Evolutionary conservation across 2,113 vertebrate species (phyloP).

Genomic region (Salvelinus namaycush): DNA sequence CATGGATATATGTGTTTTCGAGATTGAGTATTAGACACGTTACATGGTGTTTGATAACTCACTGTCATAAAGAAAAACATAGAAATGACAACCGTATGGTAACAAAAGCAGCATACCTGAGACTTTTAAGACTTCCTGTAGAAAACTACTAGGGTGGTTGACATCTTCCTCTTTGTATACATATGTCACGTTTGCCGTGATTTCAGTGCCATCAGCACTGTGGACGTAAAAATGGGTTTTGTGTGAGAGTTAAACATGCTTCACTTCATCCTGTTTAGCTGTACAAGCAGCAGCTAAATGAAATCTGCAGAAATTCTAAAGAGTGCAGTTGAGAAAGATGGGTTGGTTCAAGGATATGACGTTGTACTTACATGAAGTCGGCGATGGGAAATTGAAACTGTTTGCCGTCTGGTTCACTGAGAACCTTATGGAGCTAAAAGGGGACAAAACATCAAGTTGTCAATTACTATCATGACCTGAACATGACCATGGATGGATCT

Average conservation of each 20-base stretch:
- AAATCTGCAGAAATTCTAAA: not conserved
- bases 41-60: no score
- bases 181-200: slow-evolving; percentile 20
- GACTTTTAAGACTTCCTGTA: not conserved
- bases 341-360: not conserved
- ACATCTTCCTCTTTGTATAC: slow-evolving; percentile 9
- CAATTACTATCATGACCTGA: no score
- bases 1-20: no score
- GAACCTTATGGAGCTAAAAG: not conserved
- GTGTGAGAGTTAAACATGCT: not conserved
- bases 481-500: not conserved
- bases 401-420: not conserved
- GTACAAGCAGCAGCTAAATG: no score
- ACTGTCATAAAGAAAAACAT: no score
- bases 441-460: not conserved
- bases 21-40: no score
- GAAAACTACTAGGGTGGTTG: slow-evolving; percentile 5
- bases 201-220: slow-evolving; percentile 7
- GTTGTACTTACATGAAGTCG: not conserved
- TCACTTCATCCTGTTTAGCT: not conserved
- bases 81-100: no score
- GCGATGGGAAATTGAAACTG: not conserved
- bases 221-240: not conserved
- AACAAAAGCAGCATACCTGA: slow-evolving; percentile 7
- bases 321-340: not conserved